Evolutionary conservation across 2,797 vertebrate genomes (phyloP).

Genomic region (Xerus rutilus): DNA sequence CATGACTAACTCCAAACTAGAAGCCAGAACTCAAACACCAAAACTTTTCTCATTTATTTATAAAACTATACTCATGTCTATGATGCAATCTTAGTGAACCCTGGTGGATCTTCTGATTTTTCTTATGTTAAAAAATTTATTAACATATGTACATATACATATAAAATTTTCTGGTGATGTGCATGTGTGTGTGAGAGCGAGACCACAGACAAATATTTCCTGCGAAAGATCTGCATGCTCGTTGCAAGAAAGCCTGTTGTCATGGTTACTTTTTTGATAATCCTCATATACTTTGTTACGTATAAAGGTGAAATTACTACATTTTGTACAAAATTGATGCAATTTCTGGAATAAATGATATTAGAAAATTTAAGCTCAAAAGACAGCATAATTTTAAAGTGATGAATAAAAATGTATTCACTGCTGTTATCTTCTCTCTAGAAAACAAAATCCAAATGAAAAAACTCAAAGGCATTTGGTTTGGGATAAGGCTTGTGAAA

Average conservation of each 20-base stretch:
- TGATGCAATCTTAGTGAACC: background rate
- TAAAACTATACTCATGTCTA: background rate
- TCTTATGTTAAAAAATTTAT: background rate
- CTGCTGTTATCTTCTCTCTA: slow-evolving; percentile 64
- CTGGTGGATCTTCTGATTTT: background rate
- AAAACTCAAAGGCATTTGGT: slow-evolving; percentile 36
- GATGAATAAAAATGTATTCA: slow-evolving; percentile 74
- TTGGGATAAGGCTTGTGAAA: slow-evolving; percentile 20
- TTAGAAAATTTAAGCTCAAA: slow-evolving; percentile 48
- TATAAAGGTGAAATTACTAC: slow-evolving; percentile 73
- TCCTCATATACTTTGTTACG: slow-evolving; percentile 30
- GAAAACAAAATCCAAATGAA: slow-evolving; percentile 67
- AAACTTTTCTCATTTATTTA: background rate
- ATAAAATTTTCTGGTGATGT: background rate
- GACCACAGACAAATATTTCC: slow-evolving; percentile 16
- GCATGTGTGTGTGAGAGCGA: background rate
- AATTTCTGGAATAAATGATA: slow-evolving; percentile 71
- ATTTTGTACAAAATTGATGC: slow-evolving; percentile 60
- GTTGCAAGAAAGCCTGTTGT: slow-evolving; percentile 72
- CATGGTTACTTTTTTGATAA: slow-evolving; percentile 80
- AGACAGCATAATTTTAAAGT: slow-evolving; percentile 69
- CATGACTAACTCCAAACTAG: background rate
- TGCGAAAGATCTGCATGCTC: slow-evolving; percentile 38
- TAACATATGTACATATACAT: background rate
- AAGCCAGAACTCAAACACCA: background rate